Conservation (phyloP, 2,113 vertebrate species). For the Sinosuthora webbiana region DNA sequence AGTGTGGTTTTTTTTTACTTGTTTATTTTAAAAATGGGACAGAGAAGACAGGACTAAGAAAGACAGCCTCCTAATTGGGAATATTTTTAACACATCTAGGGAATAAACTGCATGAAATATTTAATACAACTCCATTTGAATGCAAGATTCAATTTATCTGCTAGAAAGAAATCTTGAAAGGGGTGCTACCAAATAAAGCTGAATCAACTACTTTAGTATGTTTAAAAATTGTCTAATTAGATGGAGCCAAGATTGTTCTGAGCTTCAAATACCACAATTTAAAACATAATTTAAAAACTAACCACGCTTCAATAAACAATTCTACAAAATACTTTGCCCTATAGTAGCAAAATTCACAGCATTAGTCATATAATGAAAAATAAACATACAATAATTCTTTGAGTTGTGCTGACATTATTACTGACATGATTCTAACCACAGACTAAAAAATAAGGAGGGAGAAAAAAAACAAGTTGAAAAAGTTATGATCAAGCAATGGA, state of each 20-base stretch:
- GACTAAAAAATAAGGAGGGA: neutral
- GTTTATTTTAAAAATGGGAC: neutral
- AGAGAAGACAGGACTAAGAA: neutral
- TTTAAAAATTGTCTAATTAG: neutral
- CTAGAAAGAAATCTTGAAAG: neutral
- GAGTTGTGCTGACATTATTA: neutral
- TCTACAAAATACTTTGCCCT: neutral
- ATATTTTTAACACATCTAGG: neutral
- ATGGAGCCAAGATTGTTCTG: neutral
- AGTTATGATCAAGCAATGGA: neutral
- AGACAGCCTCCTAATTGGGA: neutral
- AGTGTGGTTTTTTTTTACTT: neutral
- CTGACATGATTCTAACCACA: neutral
- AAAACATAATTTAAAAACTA: neutral
- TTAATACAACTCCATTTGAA: neutral
- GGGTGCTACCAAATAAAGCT: neutral
- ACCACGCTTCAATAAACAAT: neutral
- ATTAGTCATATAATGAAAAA: neutral
- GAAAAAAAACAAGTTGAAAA: neutral
- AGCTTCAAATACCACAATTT: constrained; percentile 27
- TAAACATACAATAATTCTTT: neutral
- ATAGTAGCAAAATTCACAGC: neutral
- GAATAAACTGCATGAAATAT: neutral
- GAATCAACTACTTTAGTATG: neutral
- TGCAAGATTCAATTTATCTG: neutral